Percentiles rank a stretch among this genome's conserved stretches.
phyloP scores from a whole-genome alignment of 2,797 vertebrate genomes.

The Zonotrichia albicollis region DNA sequence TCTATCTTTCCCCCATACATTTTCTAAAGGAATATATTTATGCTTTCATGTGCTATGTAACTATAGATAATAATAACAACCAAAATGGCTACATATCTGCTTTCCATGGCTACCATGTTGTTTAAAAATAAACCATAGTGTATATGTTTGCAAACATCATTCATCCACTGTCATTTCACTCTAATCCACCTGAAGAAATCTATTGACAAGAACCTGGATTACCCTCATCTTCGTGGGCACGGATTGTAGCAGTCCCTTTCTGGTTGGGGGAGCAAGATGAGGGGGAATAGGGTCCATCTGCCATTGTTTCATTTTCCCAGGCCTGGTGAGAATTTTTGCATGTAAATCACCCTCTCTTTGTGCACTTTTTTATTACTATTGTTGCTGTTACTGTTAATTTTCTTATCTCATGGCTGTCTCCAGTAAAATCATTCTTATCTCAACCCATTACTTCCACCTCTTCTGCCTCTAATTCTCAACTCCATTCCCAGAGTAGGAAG shows the following conservation, averaged over 20 bases:
- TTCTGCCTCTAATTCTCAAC: neutral
- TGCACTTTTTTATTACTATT: neutral
- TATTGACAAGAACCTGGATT: neutral
- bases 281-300: neutral
- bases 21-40: neutral
- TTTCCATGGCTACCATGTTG: neutral
- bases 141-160: neutral
- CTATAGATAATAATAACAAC: too few species aligned
- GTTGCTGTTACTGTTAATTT: neutral
- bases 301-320: neutral
- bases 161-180: neutral
- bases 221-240: neutral
- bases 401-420: neutral
- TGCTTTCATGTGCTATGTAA: neutral
- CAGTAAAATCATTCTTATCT: neutral
- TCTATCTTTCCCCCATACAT: neutral
- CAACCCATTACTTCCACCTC: neutral
- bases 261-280: fast-evolving
- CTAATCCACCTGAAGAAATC: neutral
- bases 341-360: neutral
- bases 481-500: neutral
- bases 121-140: neutral
- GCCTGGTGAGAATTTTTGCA: neutral
- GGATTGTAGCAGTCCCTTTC: neutral
- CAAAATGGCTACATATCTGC: neutral